A percentile compares a stretch with the other conserved stretches of the same genome.
Conservation (phyloP, 1,140 invertebrate genomes). For the Heliconius hermathena region DNA sequence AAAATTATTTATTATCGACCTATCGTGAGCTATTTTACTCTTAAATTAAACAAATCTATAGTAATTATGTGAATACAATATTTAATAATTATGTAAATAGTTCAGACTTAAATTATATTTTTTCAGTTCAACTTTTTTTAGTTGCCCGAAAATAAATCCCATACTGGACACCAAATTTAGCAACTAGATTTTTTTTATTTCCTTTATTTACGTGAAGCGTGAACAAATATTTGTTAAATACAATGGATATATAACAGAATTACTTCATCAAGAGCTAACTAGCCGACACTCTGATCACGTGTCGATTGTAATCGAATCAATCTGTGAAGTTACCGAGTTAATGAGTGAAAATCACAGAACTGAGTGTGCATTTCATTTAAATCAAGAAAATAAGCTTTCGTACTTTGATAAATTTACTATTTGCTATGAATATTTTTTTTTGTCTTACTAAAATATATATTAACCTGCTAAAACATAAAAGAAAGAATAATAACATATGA, state of each 20-base stretch:
- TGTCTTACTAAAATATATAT: no score
- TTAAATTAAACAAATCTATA: no score
- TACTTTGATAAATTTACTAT: neutral
- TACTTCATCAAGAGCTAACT: conserved; percentile 26
- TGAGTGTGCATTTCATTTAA: neutral
- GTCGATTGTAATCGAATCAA: conserved; percentile 21
- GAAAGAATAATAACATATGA: no score
- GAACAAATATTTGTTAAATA: neutral
- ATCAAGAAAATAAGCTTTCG: neutral
- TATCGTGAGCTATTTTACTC: no score
- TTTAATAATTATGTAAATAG: no score
- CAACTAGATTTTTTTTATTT: neutral
- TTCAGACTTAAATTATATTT: neutral
- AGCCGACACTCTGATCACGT: conserved; percentile 5
- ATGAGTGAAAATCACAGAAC: neutral
- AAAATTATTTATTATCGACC: no score
- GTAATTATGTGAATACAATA: no score
- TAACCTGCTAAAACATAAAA: no score
- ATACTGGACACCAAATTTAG: neutral
- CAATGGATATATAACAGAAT: conserved; percentile 6
- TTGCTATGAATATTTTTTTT: no score
- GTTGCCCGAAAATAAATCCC: neutral
- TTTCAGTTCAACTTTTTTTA: neutral
- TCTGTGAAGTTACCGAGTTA: conserved; percentile 2
- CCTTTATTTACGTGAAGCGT: neutral